These are phyloP conservation scores for Mactra quadrangularis DNA, from an alignment of 1,140 invertebrate genomes.

Conservation along the genomic window DNA sequence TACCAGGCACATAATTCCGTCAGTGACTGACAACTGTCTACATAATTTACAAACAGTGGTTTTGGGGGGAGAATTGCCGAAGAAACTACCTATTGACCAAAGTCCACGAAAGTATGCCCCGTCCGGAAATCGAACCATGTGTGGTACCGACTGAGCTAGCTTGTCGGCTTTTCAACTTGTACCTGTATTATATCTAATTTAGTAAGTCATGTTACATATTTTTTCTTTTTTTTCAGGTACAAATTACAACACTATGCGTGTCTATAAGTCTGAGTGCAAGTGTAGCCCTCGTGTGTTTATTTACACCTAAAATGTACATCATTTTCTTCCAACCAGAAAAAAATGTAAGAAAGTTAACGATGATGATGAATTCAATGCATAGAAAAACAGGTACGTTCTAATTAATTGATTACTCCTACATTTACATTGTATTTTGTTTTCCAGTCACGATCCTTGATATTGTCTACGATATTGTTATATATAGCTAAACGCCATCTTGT, in stretches of 20 bases:
- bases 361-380: conserved; percentile 69
- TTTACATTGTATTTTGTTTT: not conserved
- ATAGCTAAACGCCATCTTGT: too few relatives aligned
- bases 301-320: conserved; percentile 91
- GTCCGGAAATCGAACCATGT: too few relatives aligned
- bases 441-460: not conserved
- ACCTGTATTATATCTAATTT: too few relatives aligned
- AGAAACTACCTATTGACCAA: too few relatives aligned
- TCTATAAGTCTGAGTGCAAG: conserved; percentile 91
- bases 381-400: conserved; percentile 45
- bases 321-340: conserved; percentile 91
- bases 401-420: not conserved
- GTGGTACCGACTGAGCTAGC: too few relatives aligned
- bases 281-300: conserved; percentile 90
- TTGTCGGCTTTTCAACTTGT: too few relatives aligned
- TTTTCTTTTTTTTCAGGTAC: conserved; percentile 86
- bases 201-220: too few relatives aligned
- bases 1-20: too few relatives aligned
- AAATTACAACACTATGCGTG: conserved; percentile 91
- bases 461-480: not conserved
- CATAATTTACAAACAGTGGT: too few relatives aligned
- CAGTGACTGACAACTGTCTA: too few relatives aligned
- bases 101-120: too few relatives aligned
- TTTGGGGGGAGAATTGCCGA: too few relatives aligned
- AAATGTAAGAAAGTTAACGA: conserved; percentile 86